Base-by-base conservation (phyloP, 2,797 vertebrate species). In the Nasua narica region DNA sequence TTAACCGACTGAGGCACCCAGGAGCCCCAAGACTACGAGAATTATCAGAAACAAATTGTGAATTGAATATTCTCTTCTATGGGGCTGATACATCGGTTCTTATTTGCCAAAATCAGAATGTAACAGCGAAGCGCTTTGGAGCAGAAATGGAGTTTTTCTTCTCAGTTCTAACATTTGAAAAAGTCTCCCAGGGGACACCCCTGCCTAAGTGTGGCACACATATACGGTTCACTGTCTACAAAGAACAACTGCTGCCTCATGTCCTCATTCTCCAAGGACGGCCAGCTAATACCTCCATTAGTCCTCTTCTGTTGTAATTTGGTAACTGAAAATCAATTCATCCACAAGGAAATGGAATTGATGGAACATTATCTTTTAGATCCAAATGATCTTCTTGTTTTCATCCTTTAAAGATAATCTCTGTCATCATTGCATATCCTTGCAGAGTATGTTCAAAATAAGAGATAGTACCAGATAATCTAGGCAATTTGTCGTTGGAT, bases 391-490 rank as follows among this genome's bases (percentile, higher is more conserved):
- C 78, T 86, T 91, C 83, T 96, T 72, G 4, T 56, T 79, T 90
- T 69, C 90, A 84, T 89, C 50, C 90, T 87, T 79, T n/a, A 54
- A 60, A 43, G 91, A 27, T 85, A 74, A 87, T 90, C 79, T 84
- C 87, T 83, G 48, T 25, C 85, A 40, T 76, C 46, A 8, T 27
- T 21, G 29, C 58, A 29, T 35, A 54, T 82, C 93, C 89, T 93
- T 35, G 7, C 29, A 48, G 93, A 89, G 70, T 32, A 8, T 18
- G 67, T 35, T 95, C 89, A 90, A 48, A 84, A 84, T 2, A 14
- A 37, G 74, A 79, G 87, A 62, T 18, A 35, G 87, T 67, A 58
- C 37, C 81, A 4, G 85, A 32, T 74, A 88, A 82, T 90, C 90
- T 6, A 27, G 83, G 90, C 62, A 69, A 54, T 82, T 86, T 88